Evolutionary conservation across 2,113 vertebrate genomes (phyloP).

Genomic region (Felis catus): DNA sequence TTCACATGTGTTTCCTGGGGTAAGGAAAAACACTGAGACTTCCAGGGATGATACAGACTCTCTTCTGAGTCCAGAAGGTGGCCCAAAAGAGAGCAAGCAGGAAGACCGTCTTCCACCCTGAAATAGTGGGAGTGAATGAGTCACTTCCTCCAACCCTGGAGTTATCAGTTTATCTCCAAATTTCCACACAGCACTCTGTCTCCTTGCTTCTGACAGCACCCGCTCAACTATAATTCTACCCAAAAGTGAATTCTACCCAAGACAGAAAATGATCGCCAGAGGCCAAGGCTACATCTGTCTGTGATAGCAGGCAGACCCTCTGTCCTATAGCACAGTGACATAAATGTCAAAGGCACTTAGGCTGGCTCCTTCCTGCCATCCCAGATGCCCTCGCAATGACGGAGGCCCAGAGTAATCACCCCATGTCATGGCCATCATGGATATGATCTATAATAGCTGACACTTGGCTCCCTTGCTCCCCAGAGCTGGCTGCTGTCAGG

Average conservation of each 20-base stretch:
- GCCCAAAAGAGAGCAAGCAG: neutral
- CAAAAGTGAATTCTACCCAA: neutral
- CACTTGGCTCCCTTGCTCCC: constrained; percentile 47
- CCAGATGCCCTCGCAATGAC: neutral
- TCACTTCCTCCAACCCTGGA: neutral
- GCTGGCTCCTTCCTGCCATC: neutral
- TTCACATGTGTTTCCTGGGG: neutral
- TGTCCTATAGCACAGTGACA: constrained; percentile 17
- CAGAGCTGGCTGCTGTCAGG: constrained; percentile 41
- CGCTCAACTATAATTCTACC: neutral
- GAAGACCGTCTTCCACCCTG: neutral
- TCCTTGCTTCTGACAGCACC: neutral
- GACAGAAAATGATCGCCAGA: constrained; percentile 9
- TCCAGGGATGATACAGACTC: neutral
- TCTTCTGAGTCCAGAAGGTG: neutral
- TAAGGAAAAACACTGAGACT: neutral
- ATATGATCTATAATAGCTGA: constrained; percentile 39
- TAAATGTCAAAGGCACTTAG: neutral
- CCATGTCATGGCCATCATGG: neutral
- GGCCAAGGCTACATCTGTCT: neutral
- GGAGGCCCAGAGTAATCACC: neutral
- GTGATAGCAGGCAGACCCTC: neutral
- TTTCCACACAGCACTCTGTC: neutral
- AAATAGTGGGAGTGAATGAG: neutral
- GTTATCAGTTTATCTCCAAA: constrained; percentile 13